phyloP scores from a whole-genome alignment of 2,888 invertebrate species.

The Masnerella sp. region DNA sequence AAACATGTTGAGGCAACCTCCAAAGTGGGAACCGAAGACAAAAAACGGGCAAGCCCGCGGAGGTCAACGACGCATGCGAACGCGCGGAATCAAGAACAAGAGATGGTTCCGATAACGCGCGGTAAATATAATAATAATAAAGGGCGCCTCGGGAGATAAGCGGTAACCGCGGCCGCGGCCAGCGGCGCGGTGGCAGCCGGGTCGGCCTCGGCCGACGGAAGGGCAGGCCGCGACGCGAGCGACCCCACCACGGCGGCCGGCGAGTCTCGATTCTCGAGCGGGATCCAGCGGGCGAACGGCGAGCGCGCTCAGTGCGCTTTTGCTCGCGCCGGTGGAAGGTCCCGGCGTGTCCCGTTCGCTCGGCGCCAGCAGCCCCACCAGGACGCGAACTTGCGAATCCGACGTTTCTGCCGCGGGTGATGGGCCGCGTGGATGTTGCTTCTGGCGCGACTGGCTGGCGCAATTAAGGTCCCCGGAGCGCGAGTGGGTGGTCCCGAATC shows the following conservation, averaged over 20 bases:
- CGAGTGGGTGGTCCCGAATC: too few relatives aligned
- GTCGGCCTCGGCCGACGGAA: constrained; percentile 22
- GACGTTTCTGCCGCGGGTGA: too few relatives aligned
- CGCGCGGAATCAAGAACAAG: constrained; percentile 73
- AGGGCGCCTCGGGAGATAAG: constrained; percentile 62
- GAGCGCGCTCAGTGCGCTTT: constrained; percentile 70
- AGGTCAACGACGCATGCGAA: constrained; percentile 59
- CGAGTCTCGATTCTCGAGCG: constrained; percentile 56
- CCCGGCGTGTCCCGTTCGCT: constrained; percentile 27
- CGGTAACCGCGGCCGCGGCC: constrained; percentile 69
- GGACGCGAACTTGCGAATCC: too few relatives aligned
- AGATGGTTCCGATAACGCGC: constrained; percentile 73
- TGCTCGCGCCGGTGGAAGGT: constrained; percentile 69
- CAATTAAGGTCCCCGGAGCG: too few relatives aligned
- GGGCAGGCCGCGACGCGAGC: constrained; percentile 6
- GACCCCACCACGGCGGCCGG: constrained; percentile 37
- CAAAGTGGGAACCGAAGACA: too few relatives aligned
- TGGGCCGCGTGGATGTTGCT: too few relatives aligned
- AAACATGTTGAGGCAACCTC: too few relatives aligned
- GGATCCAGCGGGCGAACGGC: constrained; percentile 48
- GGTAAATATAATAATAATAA: constrained; percentile 76
- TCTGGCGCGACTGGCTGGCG: too few relatives aligned
- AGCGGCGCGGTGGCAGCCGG: constrained; percentile 62
- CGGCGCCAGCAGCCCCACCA: too few relatives aligned
- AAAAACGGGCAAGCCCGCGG: constrained; percentile 50